These are phyloP conservation scores for Lasioglossum oenotherae DNA, from an alignment of 2,888 invertebrate genomes.

Conservation along the genomic window DNA sequence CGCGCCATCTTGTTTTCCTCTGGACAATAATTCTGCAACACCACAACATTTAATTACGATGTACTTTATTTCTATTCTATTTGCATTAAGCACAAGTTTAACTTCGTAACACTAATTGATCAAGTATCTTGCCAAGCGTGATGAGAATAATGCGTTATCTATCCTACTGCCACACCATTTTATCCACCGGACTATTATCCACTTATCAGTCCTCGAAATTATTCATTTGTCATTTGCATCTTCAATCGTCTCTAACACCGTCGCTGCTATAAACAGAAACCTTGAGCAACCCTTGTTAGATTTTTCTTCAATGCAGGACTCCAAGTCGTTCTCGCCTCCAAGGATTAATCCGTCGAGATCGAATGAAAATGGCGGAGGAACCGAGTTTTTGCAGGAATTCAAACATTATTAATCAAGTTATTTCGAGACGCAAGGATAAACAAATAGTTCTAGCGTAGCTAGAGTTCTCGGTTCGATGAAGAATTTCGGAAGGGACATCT, in stretches of 20 bases:
- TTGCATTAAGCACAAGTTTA: too few relatives aligned
- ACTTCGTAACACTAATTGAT: neutral
- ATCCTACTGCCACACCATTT: neutral
- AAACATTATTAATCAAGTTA: neutral
- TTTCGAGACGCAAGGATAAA: neutral
- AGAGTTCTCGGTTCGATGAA: neutral
- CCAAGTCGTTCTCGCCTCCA: neutral
- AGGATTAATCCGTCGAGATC: neutral
- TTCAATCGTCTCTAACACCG: constrained; percentile 11
- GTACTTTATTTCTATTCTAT: too few relatives aligned
- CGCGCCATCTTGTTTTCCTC: too few relatives aligned
- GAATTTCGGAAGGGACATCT: neutral
- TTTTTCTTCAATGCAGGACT: neutral
- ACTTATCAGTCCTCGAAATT: constrained; percentile 19
- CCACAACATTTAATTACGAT: too few relatives aligned
- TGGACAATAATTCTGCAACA: too few relatives aligned
- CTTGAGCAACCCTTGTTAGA: neutral
- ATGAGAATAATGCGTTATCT: neutral
- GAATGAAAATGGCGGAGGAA: neutral
- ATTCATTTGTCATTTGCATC: constrained; percentile 31
- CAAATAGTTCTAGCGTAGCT: neutral
- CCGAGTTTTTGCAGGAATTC: neutral
- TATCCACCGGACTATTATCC: neutral
- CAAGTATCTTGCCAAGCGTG: neutral
- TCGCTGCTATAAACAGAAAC: neutral